Conservation (phyloP, 2,797 vertebrate species). For the Argentina silus region DNA sequence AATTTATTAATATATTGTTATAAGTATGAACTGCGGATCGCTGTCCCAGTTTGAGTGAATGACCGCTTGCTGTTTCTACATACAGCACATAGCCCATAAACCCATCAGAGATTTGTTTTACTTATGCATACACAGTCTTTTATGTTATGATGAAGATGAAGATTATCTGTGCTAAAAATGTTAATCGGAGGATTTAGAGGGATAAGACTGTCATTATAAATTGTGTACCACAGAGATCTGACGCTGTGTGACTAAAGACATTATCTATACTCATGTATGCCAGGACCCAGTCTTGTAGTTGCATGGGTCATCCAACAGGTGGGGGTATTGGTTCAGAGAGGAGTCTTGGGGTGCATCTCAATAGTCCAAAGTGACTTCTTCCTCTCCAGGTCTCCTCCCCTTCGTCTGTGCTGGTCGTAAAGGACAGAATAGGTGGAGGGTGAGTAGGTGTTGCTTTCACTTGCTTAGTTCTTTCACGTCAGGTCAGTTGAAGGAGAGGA, state of each 20-base stretch:
- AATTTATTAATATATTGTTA: slow-evolving; percentile 46
- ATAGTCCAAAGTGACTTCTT: not conserved
- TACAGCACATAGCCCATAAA: not conserved
- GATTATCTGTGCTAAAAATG: slow-evolving; percentile 41
- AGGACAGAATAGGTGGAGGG: not conserved
- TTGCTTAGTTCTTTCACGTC: slow-evolving; percentile 18
- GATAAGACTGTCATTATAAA: slow-evolving; percentile 29
- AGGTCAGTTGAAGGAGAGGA: not conserved
- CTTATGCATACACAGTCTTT: slow-evolving; percentile 7
- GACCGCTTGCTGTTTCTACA: slow-evolving; percentile 22
- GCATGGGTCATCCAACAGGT: slow-evolving; percentile 39
- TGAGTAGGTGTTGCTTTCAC: not conserved
- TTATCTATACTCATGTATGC: slow-evolving; percentile 23
- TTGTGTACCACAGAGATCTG: slow-evolving; percentile 32
- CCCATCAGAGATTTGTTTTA: slow-evolving; percentile 19
- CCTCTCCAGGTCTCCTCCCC: not conserved
- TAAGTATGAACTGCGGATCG: not conserved
- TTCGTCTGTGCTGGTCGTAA: not conserved
- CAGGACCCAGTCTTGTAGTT: not conserved
- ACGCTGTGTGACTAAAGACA: slow-evolving; percentile 32
- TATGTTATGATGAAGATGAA: slow-evolving; percentile 22
- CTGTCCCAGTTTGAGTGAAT: not conserved
- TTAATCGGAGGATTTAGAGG: slow-evolving; percentile 37
- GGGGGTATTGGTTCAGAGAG: slow-evolving; percentile 56
- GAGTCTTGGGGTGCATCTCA: slow-evolving; percentile 1